phyloP scores from a whole-genome alignment of 2,888 invertebrate genomes.

The Ophioninae sp. region DNA sequence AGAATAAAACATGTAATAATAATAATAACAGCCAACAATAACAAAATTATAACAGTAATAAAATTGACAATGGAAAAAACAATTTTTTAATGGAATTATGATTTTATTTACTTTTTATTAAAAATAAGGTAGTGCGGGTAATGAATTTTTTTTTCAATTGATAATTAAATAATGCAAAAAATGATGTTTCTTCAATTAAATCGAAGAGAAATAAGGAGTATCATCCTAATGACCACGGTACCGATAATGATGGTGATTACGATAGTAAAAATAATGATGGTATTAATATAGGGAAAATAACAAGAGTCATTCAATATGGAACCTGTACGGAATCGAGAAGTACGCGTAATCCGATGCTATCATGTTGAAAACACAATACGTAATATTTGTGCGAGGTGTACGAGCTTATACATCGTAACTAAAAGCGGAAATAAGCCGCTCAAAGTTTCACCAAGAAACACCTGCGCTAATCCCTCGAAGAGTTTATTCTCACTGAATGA shows the following conservation, averaged over 20 bases:
- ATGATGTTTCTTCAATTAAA: no score
- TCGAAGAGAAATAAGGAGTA: no score
- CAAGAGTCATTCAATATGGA: neutral
- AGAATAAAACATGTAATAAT: neutral
- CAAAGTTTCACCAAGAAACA: constrained; percentile 19
- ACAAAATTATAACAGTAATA: constrained; percentile 18
- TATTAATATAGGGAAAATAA: no score
- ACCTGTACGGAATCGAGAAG: constrained; percentile 30
- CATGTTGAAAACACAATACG: constrained; percentile 31
- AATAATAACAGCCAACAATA: neutral
- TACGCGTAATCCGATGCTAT: constrained; percentile 40
- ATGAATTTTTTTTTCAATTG: no score
- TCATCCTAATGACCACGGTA: no score
- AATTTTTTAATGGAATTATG: no score
- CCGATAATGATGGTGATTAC: no score
- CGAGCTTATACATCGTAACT: constrained; percentile 21
- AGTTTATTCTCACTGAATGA: constrained; percentile 1
- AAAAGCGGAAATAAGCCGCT: constrained; percentile 10
- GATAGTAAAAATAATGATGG: no score
- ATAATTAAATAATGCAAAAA: no score
- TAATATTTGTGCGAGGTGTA: neutral
- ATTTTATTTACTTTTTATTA: no score
- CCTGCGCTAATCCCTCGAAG: constrained; percentile 36
- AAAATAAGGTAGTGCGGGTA: no score
- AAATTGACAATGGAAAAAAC: neutral